Evolutionary conservation across 30 jellyfish, hydroid and myxozoan genomes (phyloP).

Genomic region (Nemopilema nomurai): DNA sequence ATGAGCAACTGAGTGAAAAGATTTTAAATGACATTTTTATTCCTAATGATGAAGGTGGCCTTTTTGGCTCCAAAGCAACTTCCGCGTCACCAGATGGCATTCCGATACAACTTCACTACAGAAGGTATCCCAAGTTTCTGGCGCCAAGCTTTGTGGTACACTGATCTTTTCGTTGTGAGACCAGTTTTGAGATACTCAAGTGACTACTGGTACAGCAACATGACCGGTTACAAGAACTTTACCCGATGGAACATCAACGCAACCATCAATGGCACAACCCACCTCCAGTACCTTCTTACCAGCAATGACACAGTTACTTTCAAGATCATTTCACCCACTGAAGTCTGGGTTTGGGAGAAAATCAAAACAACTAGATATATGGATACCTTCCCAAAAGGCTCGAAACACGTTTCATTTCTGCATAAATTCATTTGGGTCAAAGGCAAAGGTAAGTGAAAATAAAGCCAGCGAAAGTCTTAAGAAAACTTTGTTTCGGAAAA

Average conservation of each 20-base stretch:
- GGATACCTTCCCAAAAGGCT: constrained; percentile 41
- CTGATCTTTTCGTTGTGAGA: constrained; percentile 12
- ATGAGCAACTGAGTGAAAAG: too few species aligned
- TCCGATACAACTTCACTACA: constrained; percentile 45
- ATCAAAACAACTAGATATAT: constrained; percentile 14
- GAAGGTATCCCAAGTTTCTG: constrained; percentile 41
- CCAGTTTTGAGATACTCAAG: constrained; percentile 36
- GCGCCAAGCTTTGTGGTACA: constrained; percentile 34
- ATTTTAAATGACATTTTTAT: too few species aligned
- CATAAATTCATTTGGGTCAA: constrained; percentile 4
- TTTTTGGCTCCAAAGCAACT: constrained; percentile 37
- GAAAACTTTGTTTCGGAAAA: too few species aligned
- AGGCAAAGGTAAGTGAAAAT: constrained; percentile 22
- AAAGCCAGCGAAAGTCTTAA: neutral
- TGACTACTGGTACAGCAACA: constrained; percentile 28
- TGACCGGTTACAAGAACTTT: constrained; percentile 10
- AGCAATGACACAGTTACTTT: constrained; percentile 31
- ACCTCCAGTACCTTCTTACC: constrained; percentile 24
- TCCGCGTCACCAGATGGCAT: constrained; percentile 68
- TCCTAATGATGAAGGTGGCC: constrained; percentile 32
- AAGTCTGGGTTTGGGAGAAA: constrained; percentile 35
- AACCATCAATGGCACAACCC: constrained; percentile 31
- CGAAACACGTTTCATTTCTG: constrained; percentile 12
- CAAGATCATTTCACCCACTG: constrained; percentile 39
- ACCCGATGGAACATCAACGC: constrained; percentile 24